Evolutionary conservation across 1,140 invertebrate species (phyloP).

Genomic region (Drosophila neocordata): DNA sequence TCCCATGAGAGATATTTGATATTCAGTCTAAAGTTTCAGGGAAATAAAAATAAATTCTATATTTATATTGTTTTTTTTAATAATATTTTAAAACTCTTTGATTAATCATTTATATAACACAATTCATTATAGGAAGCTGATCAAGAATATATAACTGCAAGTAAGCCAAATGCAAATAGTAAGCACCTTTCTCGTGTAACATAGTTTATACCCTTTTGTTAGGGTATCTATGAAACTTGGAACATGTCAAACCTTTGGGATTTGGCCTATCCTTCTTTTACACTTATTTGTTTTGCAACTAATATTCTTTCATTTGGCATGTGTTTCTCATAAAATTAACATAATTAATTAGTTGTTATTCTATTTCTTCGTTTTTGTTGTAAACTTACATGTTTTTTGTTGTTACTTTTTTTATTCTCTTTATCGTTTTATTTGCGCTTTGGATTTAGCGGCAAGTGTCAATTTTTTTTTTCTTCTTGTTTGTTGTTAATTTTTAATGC

Average conservation of each 20-base stretch:
- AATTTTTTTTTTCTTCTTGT: constrained; percentile 16
- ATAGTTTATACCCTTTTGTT: too few species aligned
- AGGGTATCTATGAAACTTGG: background rate
- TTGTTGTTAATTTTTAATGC: constrained; percentile 37
- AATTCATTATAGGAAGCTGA: too few species aligned
- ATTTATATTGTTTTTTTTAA: too few species aligned
- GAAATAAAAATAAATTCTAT: too few species aligned
- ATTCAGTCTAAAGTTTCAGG: too few species aligned
- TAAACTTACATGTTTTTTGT: constrained; percentile 56
- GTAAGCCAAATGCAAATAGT: background rate
- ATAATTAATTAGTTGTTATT: constrained; percentile 19
- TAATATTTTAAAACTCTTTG: too few species aligned
- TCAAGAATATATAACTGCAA: too few species aligned
- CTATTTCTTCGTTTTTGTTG: constrained; percentile 19
- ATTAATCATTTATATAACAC: too few species aligned
- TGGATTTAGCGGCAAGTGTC: constrained; percentile 43
- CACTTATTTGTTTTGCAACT: constrained; percentile 11
- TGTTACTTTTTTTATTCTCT: constrained; percentile 27
- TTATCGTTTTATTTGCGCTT: constrained; percentile 16
- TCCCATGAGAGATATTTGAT: too few species aligned
- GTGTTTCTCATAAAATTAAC: constrained; percentile 30
- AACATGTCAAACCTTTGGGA: background rate
- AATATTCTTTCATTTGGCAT: constrained; percentile 19
- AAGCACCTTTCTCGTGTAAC: too few species aligned
- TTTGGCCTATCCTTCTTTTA: background rate